Evolutionary conservation across 1,140 invertebrate species (phyloP).

Genomic region (Zaprionus davidi): DNA sequence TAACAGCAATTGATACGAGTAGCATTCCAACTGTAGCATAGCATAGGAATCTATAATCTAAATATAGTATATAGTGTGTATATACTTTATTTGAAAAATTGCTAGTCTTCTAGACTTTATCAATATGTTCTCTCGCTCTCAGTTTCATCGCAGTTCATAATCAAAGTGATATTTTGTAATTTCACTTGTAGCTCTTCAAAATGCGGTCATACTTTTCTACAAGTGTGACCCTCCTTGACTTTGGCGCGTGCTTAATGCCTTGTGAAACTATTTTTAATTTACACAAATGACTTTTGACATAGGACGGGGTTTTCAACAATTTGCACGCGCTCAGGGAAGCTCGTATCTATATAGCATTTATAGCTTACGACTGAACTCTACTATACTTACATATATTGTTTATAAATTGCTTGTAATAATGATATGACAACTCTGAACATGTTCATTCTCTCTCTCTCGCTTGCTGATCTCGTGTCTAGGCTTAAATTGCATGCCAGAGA

Average conservation of each 20-base stretch:
- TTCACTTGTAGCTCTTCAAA: constrained; percentile 12
- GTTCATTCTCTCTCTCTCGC: neutral
- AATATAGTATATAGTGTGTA: constrained; percentile 15
- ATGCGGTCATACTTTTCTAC: constrained; percentile 18
- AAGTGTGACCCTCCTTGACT: neutral
- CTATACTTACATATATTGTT: neutral
- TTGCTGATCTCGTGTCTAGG: constrained; percentile 7
- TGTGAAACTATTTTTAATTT: constrained; percentile 20
- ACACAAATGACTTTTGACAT: constrained; percentile 27
- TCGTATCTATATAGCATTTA: constrained; percentile 4
- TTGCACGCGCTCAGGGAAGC: constrained; percentile 16
- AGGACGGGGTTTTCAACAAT: constrained; percentile 11
- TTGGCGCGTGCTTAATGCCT: constrained; percentile 21
- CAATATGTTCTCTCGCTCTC: constrained; percentile 24
- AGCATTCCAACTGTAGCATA: neutral
- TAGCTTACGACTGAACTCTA: neutral
- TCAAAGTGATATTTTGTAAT: constrained; percentile 10
- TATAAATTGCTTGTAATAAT: constrained; percentile 13
- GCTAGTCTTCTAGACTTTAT: constrained; percentile 19
- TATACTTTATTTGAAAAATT: constrained; percentile 9
- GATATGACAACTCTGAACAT: neutral
- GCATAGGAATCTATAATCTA: constrained; percentile 20
- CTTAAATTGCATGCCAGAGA: constrained; percentile 15
- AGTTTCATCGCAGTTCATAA: constrained; percentile 14
- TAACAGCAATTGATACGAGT: constrained; percentile 45